phyloP scores from a whole-genome alignment of 2,888 invertebrate species.

The Parnassius apollo region DNA sequence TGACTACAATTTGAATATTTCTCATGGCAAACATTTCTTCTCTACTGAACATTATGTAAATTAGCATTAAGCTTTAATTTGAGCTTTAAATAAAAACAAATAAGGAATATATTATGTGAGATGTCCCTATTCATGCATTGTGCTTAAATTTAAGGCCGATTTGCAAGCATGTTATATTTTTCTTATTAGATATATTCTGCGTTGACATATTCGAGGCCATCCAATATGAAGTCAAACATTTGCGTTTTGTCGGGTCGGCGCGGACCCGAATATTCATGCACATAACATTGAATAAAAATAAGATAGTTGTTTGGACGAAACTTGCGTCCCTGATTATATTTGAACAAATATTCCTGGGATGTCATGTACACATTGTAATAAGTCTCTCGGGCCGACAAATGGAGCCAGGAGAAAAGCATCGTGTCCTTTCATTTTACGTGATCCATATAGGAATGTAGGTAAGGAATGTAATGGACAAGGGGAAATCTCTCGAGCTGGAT shows the following conservation, averaged over 20 bases:
- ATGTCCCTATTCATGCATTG: too few relatives aligned
- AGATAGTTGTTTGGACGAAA: constrained; percentile 68
- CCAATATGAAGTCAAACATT: constrained; percentile 71
- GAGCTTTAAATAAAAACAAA: too few relatives aligned
- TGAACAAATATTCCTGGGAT: constrained; percentile 73
- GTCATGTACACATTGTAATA: constrained; percentile 76
- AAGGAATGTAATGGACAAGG: constrained; percentile 65
- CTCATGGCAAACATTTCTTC: too few relatives aligned
- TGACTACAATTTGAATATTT: too few relatives aligned
- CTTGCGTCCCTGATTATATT: constrained; percentile 77
- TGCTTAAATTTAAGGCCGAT: too few relatives aligned
- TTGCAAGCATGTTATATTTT: too few relatives aligned
- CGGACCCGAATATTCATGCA: constrained; percentile 50
- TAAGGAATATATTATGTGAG: too few relatives aligned
- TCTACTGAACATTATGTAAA: too few relatives aligned
- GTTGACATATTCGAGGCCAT: constrained; percentile 43
- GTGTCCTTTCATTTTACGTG: constrained; percentile 63
- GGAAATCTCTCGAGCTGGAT: constrained; percentile 74
- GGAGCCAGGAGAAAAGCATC: constrained; percentile 73
- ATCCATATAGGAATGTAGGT: constrained; percentile 62
- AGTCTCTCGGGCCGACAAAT: constrained; percentile 75
- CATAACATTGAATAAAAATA: constrained; percentile 69
- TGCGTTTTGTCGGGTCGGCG: constrained; percentile 55
- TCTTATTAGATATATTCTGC: constrained; percentile 21
- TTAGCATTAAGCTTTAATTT: too few relatives aligned